These are phyloP conservation scores for Eremophila alpestris DNA, from an alignment of 2,797 vertebrate genomes.

Conservation along the genomic window DNA sequence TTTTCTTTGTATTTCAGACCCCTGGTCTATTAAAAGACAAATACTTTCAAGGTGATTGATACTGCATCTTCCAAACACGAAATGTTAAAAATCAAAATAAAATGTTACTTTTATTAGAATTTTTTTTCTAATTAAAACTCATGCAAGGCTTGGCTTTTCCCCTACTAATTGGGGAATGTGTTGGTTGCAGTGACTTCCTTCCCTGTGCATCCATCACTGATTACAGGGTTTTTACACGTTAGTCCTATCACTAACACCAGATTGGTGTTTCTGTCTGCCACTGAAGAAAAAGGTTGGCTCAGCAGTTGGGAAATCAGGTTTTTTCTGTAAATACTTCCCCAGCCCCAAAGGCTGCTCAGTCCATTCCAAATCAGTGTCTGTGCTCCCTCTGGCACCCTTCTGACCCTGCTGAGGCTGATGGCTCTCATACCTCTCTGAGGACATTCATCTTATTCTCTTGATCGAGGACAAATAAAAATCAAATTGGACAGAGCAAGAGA, in stretches of 20 bases:
- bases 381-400: not conserved
- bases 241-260: not conserved
- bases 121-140: not conserved
- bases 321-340: not conserved
- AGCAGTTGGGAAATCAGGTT: not conserved
- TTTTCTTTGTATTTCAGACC: not conserved
- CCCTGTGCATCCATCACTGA: not conserved
- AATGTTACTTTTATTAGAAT: not conserved
- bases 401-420: not conserved
- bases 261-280: not conserved
- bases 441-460: not conserved
- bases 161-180: rapidly evolving
- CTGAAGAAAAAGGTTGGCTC: not conserved
- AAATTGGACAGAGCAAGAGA: not conserved
- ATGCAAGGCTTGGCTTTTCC: not conserved
- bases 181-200: not conserved
- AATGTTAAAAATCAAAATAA: not conserved
- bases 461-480: not conserved
- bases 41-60: not conserved
- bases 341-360: not conserved
- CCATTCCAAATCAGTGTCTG: not conserved
- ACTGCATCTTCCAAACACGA: not conserved
- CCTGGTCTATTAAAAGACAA: not conserved
- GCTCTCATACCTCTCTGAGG: not conserved
- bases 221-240: not conserved